phyloP scores from a whole-genome alignment of 2,888 invertebrate genomes.

The Thereva unica region DNA sequence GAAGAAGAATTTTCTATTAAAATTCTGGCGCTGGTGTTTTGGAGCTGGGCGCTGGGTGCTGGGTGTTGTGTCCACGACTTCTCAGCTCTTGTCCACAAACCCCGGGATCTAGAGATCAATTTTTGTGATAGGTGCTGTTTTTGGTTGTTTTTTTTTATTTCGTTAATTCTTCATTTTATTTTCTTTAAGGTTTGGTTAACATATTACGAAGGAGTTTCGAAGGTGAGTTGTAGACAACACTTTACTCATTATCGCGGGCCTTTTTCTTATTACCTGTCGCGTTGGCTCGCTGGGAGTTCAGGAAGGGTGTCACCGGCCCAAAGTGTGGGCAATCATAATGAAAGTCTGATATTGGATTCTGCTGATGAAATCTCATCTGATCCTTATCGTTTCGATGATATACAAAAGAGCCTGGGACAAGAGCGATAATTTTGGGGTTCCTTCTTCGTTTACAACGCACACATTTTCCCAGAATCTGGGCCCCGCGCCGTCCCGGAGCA shows the following conservation, averaged over 20 bases:
- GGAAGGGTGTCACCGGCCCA: conserved; percentile 24
- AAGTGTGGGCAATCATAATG: neutral
- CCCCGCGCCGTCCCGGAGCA: no score
- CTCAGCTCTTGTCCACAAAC: conserved; percentile 30
- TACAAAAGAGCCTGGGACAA: no score
- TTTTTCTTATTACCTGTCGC: conserved; percentile 15
- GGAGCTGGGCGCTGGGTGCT: neutral
- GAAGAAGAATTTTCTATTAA: conserved; percentile 35
- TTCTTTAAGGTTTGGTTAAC: neutral
- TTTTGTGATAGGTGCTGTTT: conserved; percentile 22
- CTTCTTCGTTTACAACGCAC: no score
- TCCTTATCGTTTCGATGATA: neutral
- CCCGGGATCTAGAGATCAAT: conserved; percentile 35
- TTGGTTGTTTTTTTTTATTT: neutral
- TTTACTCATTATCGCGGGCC: conserved; percentile 30
- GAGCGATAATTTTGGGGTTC: no score
- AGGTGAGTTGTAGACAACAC: conserved; percentile 17
- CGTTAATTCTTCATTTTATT: no score
- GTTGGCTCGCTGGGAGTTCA: neutral
- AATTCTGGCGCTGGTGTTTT: conserved; percentile 32
- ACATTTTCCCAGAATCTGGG: no score
- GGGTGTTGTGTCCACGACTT: conserved; percentile 32
- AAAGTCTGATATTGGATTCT: neutral
- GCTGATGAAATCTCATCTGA: conserved; percentile 11
- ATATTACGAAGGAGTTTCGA: conserved; percentile 9